A percentile compares a stretch with the other conserved stretches of the same genome.
These are phyloP conservation scores for Sesia bembeciformis DNA, from an alignment of 2,888 invertebrate genomes.

Conservation along the genomic window DNA sequence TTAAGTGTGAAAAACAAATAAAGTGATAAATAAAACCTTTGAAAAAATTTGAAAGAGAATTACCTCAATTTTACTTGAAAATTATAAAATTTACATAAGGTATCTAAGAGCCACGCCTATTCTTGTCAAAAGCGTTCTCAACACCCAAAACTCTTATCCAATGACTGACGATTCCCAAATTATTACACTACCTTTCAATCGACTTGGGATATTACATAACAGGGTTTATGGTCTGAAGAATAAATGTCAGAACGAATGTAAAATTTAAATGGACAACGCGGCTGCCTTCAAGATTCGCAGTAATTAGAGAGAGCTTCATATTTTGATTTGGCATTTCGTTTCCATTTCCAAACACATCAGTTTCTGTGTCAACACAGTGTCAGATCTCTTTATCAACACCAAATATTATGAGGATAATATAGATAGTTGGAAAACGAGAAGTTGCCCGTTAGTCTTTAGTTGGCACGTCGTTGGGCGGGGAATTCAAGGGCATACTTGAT, in stretches of 20 bases:
- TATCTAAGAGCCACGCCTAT: neutral
- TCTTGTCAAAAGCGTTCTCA: neutral
- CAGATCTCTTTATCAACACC: neutral
- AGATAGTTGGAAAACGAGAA: neutral
- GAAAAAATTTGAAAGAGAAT: too few species aligned
- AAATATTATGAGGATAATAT: neutral
- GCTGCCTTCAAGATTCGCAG: neutral
- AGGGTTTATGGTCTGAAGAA: neutral
- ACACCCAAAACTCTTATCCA: neutral
- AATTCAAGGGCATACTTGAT: constrained; percentile 18
- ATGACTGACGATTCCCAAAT: too few species aligned
- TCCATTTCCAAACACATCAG: neutral
- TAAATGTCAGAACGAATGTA: neutral
- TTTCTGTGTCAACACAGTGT: neutral
- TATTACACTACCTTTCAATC: too few species aligned
- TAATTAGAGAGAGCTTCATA: neutral
- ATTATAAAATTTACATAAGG: too few species aligned
- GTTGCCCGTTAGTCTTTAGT: neutral
- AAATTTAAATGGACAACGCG: neutral
- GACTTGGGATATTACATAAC: too few species aligned
- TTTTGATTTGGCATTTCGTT: neutral
- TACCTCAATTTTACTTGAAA: too few species aligned
- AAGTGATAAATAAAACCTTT: too few species aligned
- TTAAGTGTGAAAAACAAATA: too few species aligned
- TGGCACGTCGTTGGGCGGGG: neutral